Evolutionary conservation across 2,113 vertebrate genomes (phyloP), one percentile per base, ranked within the genome.

Genomic region (Aegithalos caudatus): DNA sequence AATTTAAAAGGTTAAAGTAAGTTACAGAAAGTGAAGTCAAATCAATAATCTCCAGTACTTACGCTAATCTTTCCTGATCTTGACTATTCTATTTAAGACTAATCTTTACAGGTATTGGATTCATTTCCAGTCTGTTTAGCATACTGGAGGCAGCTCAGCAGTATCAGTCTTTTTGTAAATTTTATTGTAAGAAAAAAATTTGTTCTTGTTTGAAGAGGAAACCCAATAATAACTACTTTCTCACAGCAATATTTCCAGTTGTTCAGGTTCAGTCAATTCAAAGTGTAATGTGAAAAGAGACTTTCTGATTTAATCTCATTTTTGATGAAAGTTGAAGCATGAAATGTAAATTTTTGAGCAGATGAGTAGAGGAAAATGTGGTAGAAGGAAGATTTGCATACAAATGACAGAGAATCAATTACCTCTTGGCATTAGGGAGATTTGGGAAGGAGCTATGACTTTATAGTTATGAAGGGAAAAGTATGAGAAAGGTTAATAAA

Each of bases 321-420:
- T 95, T 82, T 92, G 37, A 88, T 92, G 71, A 84, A 94, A 92
- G 71, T 62, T 88, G 66, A 61, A 90, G 90, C 50, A 50, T 24
- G 35, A 74, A 91, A 90, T 95, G 42, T 87, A 77, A 91, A 82
- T 94, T 95, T 91, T 60, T 4, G 12, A 90, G 58, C 33, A 72
- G 70, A 92, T 86, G 57, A 70, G 81, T 80, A 44, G 70, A 88
- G 78, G 73, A 91, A 76, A 82, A 65, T 54, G 29, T 58, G 57
- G 27, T 76, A 90, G 44, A 65, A 95, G 27, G 74, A 85, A n/a
- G 81, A 94, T 96, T 95, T 96, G 91, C 94, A 95, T 96, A 87
- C 54, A 96, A 94, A 96, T 94, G 54, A 61, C 45, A 58, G 67
- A 51, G 86, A 94, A 90, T 96, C 77, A 94, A 73, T 95, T 96